Evolutionary conservation across 2,113 vertebrate genomes (phyloP).

Genomic region (Tympanuchus pallidicinctus): DNA sequence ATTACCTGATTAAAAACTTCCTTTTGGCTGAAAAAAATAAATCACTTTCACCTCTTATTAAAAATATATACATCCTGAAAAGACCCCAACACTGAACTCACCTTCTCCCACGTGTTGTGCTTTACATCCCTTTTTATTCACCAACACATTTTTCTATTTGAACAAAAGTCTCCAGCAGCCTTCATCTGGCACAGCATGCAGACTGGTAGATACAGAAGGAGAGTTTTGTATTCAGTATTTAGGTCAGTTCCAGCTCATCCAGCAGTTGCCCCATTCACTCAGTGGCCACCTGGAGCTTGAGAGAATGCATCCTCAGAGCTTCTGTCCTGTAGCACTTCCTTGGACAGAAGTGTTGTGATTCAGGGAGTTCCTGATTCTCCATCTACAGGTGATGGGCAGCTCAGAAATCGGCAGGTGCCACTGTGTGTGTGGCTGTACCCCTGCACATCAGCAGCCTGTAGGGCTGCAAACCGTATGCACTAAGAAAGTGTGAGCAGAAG

Average conservation of each 20-base stretch:
- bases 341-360: neutral
- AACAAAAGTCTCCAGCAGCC: neutral
- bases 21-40: neutral
- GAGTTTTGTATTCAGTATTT: neutral
- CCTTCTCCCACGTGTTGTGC: neutral
- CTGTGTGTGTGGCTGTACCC: neutral
- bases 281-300: neutral
- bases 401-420: rapidly evolving
- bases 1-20: neutral
- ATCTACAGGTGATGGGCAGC: neutral
- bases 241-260: neutral
- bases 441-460: rapidly evolving
- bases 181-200: neutral
- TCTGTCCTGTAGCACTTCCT: neutral
- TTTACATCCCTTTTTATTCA: neutral
- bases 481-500: too few species aligned
- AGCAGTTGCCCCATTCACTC: neutral
- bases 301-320: neutral
- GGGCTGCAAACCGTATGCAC: neutral
- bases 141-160: neutral
- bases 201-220: neutral
- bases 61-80: neutral
- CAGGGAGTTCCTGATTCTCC: neutral
- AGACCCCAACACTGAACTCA: rapidly evolving
- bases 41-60: neutral